These are phyloP conservation scores for Babyrousa celebensis DNA, from an alignment of 2,797 vertebrate species.

Conservation along the genomic window DNA sequence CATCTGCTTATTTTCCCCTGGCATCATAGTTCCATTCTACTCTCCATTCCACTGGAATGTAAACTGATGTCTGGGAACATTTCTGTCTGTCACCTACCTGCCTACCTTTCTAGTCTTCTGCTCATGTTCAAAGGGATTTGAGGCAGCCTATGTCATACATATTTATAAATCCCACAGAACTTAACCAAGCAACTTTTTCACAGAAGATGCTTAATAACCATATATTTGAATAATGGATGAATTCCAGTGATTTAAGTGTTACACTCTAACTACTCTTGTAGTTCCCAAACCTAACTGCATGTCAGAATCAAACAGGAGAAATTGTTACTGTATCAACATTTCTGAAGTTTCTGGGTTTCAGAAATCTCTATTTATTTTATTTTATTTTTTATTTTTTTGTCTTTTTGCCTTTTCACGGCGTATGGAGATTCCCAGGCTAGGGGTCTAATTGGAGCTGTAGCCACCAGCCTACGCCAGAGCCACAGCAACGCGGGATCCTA, in stretches of 20 bases:
- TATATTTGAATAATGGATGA: conserved; percentile 35
- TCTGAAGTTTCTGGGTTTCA: conserved; percentile 44
- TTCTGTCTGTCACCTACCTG: not conserved
- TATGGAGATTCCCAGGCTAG: no score
- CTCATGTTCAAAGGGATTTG: not conserved
- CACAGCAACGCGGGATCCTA: no score
- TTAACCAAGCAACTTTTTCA: not conserved
- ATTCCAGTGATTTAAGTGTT: conserved; percentile 8
- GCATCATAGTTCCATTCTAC: not conserved
- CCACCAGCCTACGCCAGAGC: no score
- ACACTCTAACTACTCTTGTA: not conserved
- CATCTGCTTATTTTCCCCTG: not conserved
- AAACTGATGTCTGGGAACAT: conserved; percentile 7
- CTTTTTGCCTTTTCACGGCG: no score
- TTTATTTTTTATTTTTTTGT: no score
- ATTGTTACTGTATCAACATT: conserved; percentile 51
- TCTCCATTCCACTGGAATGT: not conserved
- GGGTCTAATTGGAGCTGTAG: no score
- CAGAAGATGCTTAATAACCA: conserved; percentile 23
- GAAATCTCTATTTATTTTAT: conserved; percentile 41
- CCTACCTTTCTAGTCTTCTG: not conserved
- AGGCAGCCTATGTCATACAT: not conserved
- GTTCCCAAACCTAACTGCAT: conserved; percentile 3
- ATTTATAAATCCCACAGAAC: conserved; percentile 29
- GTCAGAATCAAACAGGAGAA: conserved; percentile 43